Conservation (phyloP, 1,140 invertebrate species). For the Gonatopus flavifemur region DNA sequence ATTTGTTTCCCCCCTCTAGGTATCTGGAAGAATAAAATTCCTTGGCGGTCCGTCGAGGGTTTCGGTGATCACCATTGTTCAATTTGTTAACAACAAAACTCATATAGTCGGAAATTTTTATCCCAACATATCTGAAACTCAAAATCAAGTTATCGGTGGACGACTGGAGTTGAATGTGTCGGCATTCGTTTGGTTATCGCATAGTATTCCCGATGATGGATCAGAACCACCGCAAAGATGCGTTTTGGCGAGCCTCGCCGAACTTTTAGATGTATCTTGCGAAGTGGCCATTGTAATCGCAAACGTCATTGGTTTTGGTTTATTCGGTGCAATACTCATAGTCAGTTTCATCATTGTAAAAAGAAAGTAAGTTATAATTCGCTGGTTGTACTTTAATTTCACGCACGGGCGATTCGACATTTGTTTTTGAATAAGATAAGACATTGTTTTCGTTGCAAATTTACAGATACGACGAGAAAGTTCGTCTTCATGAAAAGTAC, state of each 20-base stretch:
- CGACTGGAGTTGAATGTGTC: constrained; percentile 59
- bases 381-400: background rate
- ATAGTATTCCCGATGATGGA: constrained; percentile 69
- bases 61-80: constrained; percentile 71
- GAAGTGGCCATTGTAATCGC: constrained; percentile 71
- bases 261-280: constrained; percentile 69
- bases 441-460: constrained; percentile 13
- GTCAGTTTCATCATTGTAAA: constrained; percentile 70
- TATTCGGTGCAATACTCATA: constrained; percentile 65
- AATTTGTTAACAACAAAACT: constrained; percentile 64
- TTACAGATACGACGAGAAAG: constrained; percentile 71
- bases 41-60: constrained; percentile 67
- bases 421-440: constrained; percentile 1
- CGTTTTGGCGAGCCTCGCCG: constrained; percentile 66
- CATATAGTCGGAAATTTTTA: constrained; percentile 66
- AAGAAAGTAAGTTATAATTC: constrained; percentile 56
- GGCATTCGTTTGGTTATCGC: constrained; percentile 68
- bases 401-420: background rate
- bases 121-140: constrained; percentile 58
- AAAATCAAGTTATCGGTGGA: constrained; percentile 50
- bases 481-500: constrained; percentile 68
- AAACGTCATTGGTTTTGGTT: constrained; percentile 68
- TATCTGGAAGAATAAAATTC: constrained; percentile 77
- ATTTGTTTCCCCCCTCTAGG: constrained; percentile 39
- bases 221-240: constrained; percentile 63